Evolutionary conservation across 2,888 invertebrate species (phyloP), one percentile per base, ranked within the genome.

Genomic region (Julus scanicus): DNA sequence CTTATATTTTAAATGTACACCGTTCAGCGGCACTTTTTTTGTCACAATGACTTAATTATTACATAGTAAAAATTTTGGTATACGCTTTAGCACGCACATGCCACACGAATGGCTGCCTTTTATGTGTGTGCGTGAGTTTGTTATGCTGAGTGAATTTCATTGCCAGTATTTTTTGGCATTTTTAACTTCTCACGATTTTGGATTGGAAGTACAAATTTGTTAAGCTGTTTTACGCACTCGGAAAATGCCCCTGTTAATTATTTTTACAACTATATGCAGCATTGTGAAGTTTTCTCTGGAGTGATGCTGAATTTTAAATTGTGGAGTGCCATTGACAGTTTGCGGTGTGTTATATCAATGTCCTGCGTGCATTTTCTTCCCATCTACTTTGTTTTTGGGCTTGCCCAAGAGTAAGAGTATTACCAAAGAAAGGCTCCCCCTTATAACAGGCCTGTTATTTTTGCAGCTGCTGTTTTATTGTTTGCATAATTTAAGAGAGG

Each of bases 141-240:
- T 29, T 8, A 71, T 29, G 29, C 71, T 29, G 71, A 29, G 71
- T 71, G 29, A 29, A 71, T 71, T 71, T 71, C 71, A 71, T 71
- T 71, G 71, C 71, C 71, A 71, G 71, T 71, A 71, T 20, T 71
- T 71, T 11, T 71, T 71, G 71, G 29, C 71, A 71, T 71, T 71
- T 71, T 71, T 29, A 71, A 71, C n/a, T 29, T 71, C 29, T 71
- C 71, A 71, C 71, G 29, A 71, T 71, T 71, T 29, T 71, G 71
- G 71, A 71, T 71, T 71, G 71, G 29, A 71, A 71, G 71, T 71
- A 71, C 71, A 71, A 71, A 71, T 71, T 71, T 71, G 71, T 71
- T 29, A 71, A n/a, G 71, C 71, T n/a, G 11, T 71, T 71, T 71
- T 71, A 29, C 29, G 71, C 71, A 71, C 71, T 71, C 29, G 29